Base-by-base conservation (phyloP, 30 jellyfish, hydroid and myxozoan genomes). In the Mastigias papua region DNA sequence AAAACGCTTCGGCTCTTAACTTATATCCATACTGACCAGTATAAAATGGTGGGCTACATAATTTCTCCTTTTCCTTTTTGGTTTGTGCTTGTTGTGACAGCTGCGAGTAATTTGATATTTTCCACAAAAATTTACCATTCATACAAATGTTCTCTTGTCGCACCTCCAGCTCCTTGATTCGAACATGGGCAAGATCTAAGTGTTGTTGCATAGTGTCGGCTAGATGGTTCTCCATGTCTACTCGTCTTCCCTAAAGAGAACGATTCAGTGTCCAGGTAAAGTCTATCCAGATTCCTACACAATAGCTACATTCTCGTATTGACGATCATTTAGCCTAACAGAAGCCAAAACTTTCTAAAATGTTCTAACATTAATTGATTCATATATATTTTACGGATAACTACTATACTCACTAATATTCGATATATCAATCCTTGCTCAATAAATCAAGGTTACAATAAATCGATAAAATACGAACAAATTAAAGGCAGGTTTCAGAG, bases 21-120 rank as follows among this genome's bases (percentile, higher is more conserved):
- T 94, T 94, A 68, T 94, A 94, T 16, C 98, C 98, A 72, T 87
- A 94, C 89, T 94, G 98, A 60, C 98, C 98, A 22, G 98, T 94
- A 48, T 94, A 94, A 84, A 94, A 94, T 30, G 98, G 98, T 20
- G 97, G 98, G 68, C 98, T 94, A 86, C 98, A 94, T 22, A 94
- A 63, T 35, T 94, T 94, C 58, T 94, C 98, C 84, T 89, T 94
- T 49, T 94, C 98, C 78, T 94, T 94, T 65, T 94, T 94, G 34
- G 98, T 89, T 48, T 91, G 98, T 2, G 97, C 89, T 66, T 94
- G 98, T 70, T 94, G 96, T 48, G 88, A 70, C 21, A 94, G 86
- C 46, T 79, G 91, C 19, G 96, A 90, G 77, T 87, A 94, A 57
- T 94, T 94, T n/a, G 97, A 76, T 58, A 94, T 94, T 81, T 94